Base-by-base conservation (phyloP, 1,140 invertebrate species). In the Gryllus bimaculatus region DNA sequence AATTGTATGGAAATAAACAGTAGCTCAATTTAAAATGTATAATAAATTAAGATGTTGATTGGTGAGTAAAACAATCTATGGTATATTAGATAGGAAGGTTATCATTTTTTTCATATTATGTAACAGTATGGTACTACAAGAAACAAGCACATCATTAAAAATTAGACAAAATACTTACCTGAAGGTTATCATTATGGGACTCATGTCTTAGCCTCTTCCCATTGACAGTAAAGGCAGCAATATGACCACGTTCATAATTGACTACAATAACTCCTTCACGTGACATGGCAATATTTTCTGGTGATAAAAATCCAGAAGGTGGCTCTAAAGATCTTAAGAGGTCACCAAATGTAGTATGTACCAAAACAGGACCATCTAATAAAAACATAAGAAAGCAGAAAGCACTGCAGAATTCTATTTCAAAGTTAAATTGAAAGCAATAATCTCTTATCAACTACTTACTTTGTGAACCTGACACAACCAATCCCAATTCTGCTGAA, bases 321-420 rank as follows among this genome's bases (percentile, higher is more conserved):
- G 94, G 89, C 81, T 97, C 95, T 73, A 98, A 85, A 2, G 96
- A 97, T 78, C 97, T 91, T 48, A 99, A 87, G n/a, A 99, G 87
- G 86, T 99, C 98, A 47, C 98, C 98, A 86, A 96, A 96, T n/a
- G 97, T 98, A 74, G 98, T 98, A 86, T 99, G 98, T 47, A 99
- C 95, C 48, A 99, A 89, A 77, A 98, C 95, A 8, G 96, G 95
- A n/a, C 97, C 96, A 87, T 93, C 96, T 98, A 83, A 48, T 10
- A 39, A 73, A 12, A 54, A 78, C 20, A 80, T 5, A 47, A 74
- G 48, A 20, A 54, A 48, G 20, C 79, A 78, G 5, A 77, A 21
- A 26, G 73, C 20, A 20, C 73, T 73, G 20, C 73, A 73, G 20
- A 73, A 2, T 15, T 73, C 73, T 39, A 39, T 39, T 39, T 5